Evolutionary conservation across 2,113 vertebrate genomes (phyloP).

Genomic region (Pseudorasbora parva): DNA sequence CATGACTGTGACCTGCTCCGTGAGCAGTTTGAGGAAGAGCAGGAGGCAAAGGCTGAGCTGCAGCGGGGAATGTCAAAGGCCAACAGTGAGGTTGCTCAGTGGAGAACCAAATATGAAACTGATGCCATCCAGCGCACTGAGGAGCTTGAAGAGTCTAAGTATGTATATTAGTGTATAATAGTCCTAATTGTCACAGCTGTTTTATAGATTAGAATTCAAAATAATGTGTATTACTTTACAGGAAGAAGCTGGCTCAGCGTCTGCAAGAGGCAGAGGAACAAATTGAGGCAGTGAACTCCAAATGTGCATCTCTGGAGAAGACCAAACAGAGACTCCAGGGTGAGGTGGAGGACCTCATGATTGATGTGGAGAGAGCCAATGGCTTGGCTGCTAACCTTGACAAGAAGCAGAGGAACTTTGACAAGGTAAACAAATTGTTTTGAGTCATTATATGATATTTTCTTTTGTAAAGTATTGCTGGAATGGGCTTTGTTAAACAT

Average conservation of each 20-base stretch:
- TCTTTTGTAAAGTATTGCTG: conserved; percentile 32
- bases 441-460: no score
- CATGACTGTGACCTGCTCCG: conserved; percentile 76
- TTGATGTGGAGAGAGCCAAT: conserved; percentile 31
- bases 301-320: conserved; percentile 44
- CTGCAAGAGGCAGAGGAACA: conserved; percentile 36
- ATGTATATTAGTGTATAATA: no score
- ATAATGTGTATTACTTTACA: neutral
- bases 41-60: conserved; percentile 73
- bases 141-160: conserved; percentile 50
- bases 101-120: conserved; percentile 78
- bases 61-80: conserved; percentile 76
- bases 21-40: conserved; percentile 77
- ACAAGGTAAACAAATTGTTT: conserved; percentile 31
- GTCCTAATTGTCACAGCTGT: no score
- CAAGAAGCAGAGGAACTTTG: conserved; percentile 32
- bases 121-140: conserved; percentile 76
- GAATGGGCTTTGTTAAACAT: conserved; percentile 61
- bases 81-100: conserved; percentile 76
- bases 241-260: conserved; percentile 32
- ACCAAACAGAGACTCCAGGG: conserved; percentile 37
- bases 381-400: conserved; percentile 8
- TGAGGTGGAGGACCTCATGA: conserved; percentile 42
- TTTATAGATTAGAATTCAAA: no score
- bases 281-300: conserved; percentile 38